phyloP scores from a whole-genome alignment of 2,888 invertebrate genomes.

The Saturnia japonica region DNA sequence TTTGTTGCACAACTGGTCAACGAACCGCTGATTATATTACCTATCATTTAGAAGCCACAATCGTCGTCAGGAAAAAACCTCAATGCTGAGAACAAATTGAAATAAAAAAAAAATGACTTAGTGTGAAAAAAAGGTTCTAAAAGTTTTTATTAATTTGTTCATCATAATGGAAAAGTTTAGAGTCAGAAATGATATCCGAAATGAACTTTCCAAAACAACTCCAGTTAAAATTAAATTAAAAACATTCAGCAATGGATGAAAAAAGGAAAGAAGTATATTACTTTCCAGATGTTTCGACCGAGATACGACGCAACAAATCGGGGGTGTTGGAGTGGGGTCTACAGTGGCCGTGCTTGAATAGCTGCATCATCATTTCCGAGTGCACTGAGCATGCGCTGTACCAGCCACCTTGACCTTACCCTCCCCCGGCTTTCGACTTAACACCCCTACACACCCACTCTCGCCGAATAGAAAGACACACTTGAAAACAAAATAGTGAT shows the following conservation, averaged over 20 bases:
- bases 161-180: no score
- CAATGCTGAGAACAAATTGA: neutral
- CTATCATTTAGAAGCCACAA: neutral
- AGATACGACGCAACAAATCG: slow-evolving; percentile 26
- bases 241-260: no score
- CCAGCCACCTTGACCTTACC: slow-evolving; percentile 71
- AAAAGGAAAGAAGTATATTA: neutral
- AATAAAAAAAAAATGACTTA: no score
- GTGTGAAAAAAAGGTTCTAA: no score
- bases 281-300: slow-evolving; percentile 19
- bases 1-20: slow-evolving; percentile 11
- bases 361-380: slow-evolving; percentile 44
- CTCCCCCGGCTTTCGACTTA: slow-evolving; percentile 36
- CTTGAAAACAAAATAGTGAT: neutral
- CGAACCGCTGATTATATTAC: neutral
- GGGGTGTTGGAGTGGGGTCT: slow-evolving; percentile 25
- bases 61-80: neutral
- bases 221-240: no score
- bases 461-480: neutral
- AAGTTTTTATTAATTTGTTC: no score
- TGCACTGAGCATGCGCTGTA: slow-evolving; percentile 61
- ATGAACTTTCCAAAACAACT: no score
- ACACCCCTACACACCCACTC: slow-evolving; percentile 26
- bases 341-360: slow-evolving; percentile 16
- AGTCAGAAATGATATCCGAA: no score